Evolutionary conservation across 2,113 vertebrate genomes (phyloP), one percentile per base, ranked within the genome.

Genomic region (Crypturellus undulatus): DNA sequence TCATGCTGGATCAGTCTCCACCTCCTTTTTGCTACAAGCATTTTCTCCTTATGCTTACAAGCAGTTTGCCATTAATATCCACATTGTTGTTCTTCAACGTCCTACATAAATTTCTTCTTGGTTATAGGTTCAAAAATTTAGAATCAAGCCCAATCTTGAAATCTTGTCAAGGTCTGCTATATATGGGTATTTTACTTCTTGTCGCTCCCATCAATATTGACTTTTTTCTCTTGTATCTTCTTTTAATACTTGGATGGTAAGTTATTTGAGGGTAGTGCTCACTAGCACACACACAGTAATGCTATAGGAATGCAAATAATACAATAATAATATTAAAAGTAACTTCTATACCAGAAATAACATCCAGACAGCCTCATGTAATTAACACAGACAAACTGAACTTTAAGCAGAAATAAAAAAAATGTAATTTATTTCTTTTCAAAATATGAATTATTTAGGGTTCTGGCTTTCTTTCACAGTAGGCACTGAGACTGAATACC

Each of bases 361-460:
- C 34, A 80, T 54, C 43, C 24, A 42, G 19, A 43, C 12, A 64
- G 13, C 36, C 24, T 90, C 8, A 1, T 84, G 19, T 80, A 69
- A 84, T 72, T 87, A 70, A 54, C 73, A 71, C 9, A 34, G 40
- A 16, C 34, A 68, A 86, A 58, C 17, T 58, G 58, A 89, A 63
- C 25, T 56, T 56, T 0, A 0, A 69, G 32, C 30, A 68, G 1
- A 5, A 4, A 9, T 8, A 36, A 20, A 43, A 76, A 54, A 24
- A 43, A 43, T 3, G 2, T 15, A 4, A 64, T 45, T 56, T 67
- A 47, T 87, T 94, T 89, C 12, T 90, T 83, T 91, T 75, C 12
- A 86, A 78, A 70, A 51, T 93, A 68, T 76, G 18, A 63, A 85
- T 82, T 88, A 80, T 93, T 89, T 92, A 79, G 49, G 30, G 10